phyloP scores from a whole-genome alignment of 2,888 invertebrate genomes.

The Acanthopleura granulata region DNA sequence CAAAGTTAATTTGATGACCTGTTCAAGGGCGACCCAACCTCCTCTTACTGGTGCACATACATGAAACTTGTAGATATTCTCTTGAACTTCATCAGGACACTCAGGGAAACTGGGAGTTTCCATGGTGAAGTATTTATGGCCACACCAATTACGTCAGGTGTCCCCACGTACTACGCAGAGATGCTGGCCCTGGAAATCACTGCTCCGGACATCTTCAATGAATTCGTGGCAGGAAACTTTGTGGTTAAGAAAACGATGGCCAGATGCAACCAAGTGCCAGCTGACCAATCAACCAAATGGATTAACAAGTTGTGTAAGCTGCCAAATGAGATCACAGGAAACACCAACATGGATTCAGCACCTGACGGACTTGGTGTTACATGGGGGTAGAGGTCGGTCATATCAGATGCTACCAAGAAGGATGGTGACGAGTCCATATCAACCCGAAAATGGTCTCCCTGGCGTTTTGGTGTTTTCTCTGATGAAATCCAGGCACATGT shows the following conservation, averaged over 20 bases:
- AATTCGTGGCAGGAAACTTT: background rate
- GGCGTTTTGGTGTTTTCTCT: background rate
- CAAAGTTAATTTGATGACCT: too few species aligned
- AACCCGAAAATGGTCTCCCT: background rate
- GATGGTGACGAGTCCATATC: background rate
- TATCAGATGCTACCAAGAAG: background rate
- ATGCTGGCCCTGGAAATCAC: background rate
- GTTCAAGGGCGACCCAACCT: too few species aligned
- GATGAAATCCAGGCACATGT: background rate
- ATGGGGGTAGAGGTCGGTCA: background rate
- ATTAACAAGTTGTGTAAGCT: background rate
- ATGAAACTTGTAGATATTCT: too few species aligned
- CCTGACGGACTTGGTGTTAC: background rate
- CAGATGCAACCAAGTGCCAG: background rate
- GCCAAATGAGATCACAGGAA: background rate
- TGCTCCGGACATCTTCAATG: background rate
- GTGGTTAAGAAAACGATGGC: background rate
- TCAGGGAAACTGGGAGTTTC: background rate
- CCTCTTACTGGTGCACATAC: too few species aligned
- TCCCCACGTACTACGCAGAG: constrained; percentile 9
- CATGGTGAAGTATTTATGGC: too few species aligned
- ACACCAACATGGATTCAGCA: background rate
- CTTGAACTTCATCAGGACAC: too few species aligned
- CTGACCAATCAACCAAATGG: background rate
- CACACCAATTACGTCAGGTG: too few species aligned